A percentile compares a stretch with the other conserved stretches of the same genome.
Evolutionary conservation across 2,797 vertebrate genomes (phyloP).

Genomic region (Peromyscus attwateri): DNA sequence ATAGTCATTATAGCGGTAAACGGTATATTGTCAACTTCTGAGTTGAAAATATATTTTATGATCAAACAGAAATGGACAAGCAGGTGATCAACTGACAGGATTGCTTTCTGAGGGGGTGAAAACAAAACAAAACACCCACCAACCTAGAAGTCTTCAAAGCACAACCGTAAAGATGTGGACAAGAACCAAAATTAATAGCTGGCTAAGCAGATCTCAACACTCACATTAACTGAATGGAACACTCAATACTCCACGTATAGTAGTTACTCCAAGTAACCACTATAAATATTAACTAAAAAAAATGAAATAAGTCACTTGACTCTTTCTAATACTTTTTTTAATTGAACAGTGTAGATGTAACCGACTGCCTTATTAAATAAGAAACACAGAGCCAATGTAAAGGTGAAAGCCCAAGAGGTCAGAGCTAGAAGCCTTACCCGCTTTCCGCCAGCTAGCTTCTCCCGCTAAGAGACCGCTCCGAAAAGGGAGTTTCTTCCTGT

Average conservation of each 20-base stretch:
- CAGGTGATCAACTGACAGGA: background rate
- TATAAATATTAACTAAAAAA: background rate
- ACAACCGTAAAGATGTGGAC: background rate
- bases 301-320: background rate
- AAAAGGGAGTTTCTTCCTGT: too few relatives aligned
- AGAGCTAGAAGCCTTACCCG: too few relatives aligned
- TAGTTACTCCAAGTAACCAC: too few relatives aligned
- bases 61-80: background rate
- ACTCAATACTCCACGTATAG: background rate
- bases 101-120: background rate
- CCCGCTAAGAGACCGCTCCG: too few relatives aligned
- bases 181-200: background rate
- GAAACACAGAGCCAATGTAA: too few relatives aligned
- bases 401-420: too few relatives aligned
- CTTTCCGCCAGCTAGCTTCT: too few relatives aligned
- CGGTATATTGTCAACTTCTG: background rate
- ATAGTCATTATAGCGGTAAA: conserved; percentile 42
- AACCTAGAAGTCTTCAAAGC: background rate
- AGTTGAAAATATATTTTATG: background rate
- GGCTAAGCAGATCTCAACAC: background rate
- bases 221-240: background rate
- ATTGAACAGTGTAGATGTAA: too few relatives aligned
- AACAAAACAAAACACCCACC: background rate
- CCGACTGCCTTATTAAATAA: too few relatives aligned
- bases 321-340: background rate